phyloP scores from a whole-genome alignment of 2,113 vertebrate genomes.

The Syngnathus scovelli region DNA sequence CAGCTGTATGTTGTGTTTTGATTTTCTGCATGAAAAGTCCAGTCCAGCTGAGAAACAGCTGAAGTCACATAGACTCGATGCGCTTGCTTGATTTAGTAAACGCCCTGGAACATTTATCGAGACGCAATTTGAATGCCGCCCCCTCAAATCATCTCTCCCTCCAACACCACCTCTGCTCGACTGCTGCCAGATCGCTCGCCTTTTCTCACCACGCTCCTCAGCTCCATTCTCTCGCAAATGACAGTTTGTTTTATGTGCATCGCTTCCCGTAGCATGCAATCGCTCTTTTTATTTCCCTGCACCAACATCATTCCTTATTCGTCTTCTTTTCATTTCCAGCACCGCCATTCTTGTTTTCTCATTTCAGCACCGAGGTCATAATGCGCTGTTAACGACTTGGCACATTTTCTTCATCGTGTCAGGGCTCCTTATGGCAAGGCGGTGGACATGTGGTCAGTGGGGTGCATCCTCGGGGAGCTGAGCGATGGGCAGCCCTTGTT shows the following conservation, averaged over 20 bases:
- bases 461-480: slow-evolving; percentile 96
- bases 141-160: slow-evolving; percentile 70
- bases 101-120: slow-evolving; percentile 67
- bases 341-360: background rate
- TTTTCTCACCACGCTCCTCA: slow-evolving; percentile 52
- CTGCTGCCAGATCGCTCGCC: slow-evolving; percentile 57
- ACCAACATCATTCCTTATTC: background rate
- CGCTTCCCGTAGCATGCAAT: slow-evolving; percentile 13
- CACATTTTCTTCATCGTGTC: slow-evolving; percentile 11
- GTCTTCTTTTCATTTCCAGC: background rate
- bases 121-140: slow-evolving; percentile 73
- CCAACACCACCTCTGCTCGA: slow-evolving; percentile 60
- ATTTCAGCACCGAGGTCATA: background rate
- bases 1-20: background rate
- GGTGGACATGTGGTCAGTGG: slow-evolving; percentile 99
- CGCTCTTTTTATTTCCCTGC: slow-evolving; percentile 1
- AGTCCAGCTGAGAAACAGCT: slow-evolving; percentile 41
- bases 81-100: slow-evolving; percentile 67
- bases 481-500: slow-evolving; percentile 97
- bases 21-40: slow-evolving; percentile 40
- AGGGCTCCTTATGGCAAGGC: slow-evolving; percentile 96
- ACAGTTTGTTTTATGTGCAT: slow-evolving; percentile 23
- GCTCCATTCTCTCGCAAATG: slow-evolving; percentile 31
- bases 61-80: slow-evolving; percentile 48
- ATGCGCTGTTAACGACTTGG: background rate